A percentile compares a stretch with the other conserved stretches of the same genome.
Conservation (phyloP, 92 coral and sea anemone species). For the Scolanthus callimorphus region DNA sequence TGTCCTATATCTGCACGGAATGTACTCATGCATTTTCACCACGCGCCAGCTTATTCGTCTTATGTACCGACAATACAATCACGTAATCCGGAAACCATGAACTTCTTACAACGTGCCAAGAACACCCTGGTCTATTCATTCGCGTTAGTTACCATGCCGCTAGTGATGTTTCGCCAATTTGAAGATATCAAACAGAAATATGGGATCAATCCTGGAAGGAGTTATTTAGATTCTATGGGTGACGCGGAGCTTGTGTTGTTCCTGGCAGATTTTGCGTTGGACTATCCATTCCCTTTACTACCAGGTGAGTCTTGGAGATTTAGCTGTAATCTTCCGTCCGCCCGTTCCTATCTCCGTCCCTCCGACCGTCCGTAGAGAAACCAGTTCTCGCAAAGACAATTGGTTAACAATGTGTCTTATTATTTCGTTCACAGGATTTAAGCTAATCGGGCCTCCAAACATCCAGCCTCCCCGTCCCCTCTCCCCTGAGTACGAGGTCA, state of each 20-base stretch:
- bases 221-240: neutral
- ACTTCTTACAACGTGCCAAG: neutral
- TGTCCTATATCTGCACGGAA: neutral
- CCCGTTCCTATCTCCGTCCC: no score
- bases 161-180: neutral
- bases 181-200: neutral
- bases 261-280: neutral
- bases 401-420: no score
- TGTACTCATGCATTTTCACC: neutral
- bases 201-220: neutral
- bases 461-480: conserved; percentile 28
- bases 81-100: neutral
- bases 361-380: no score
- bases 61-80: neutral
- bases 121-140: neutral
- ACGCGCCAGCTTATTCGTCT: neutral
- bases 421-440: conserved; percentile 5
- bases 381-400: no score
- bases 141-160: neutral
- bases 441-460: conserved; percentile 15
- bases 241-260: neutral
- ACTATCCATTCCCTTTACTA: neutral
- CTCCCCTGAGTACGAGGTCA: conserved; percentile 23
- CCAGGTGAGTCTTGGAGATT: no score
- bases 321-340: no score